Evolutionary conservation across 37 sponge, comb jelly and placozoan species (phyloP), one percentile per base, ranked within the genome.

Genomic region (Mnemiopsis leidyi): DNA sequence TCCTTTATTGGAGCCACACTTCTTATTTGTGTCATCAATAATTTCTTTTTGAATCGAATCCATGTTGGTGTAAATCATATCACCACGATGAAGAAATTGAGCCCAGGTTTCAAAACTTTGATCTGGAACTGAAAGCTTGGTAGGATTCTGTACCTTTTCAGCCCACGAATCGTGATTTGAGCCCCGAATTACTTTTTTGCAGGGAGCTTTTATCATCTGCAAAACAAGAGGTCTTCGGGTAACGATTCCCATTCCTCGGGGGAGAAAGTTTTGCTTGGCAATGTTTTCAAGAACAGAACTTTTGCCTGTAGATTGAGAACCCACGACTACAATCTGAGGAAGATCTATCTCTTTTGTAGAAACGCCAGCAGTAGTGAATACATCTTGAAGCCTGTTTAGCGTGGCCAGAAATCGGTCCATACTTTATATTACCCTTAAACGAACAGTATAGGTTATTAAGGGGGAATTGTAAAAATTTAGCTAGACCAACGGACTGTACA

Each of bases 351-450:
- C 94, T 34, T 96, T 98, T 13, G 29, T 92, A 24, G 21, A 21
- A n/a, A 95, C 92, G 7, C 99, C 99, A 29, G 97, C 96, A 32
- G 97, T 96, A 69, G 94, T 96, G 92, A 99, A 99, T 0, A 99
- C 97, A 77, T 99, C 97, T 92, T 99, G 99, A 23, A 99, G 97
- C 61, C 96, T 96, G 94, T 99, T 99, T 29, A 99, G 96, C 35
- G 38, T 35, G 16, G 36, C 82, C 36, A 79, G 38, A 29, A 36
- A 79, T 3, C 23, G 3, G 36, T 79, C 82, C 82, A 79, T 79
- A 25, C 76, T 73, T n/a, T n/a, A n/a, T n/a, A n/a, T n/a, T n/a
- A n/a, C n/a, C n/a, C n/a, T n/a, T 67, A n/a, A n/a, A n/a, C n/a
- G n/a, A n/a, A n/a, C n/a, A n/a, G n/a, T n/a, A n/a, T n/a, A n/a